These are phyloP conservation scores for Coelogynopora nodosa DNA, from an alignment of 2,888 invertebrate species.

Conservation along the genomic window DNA sequence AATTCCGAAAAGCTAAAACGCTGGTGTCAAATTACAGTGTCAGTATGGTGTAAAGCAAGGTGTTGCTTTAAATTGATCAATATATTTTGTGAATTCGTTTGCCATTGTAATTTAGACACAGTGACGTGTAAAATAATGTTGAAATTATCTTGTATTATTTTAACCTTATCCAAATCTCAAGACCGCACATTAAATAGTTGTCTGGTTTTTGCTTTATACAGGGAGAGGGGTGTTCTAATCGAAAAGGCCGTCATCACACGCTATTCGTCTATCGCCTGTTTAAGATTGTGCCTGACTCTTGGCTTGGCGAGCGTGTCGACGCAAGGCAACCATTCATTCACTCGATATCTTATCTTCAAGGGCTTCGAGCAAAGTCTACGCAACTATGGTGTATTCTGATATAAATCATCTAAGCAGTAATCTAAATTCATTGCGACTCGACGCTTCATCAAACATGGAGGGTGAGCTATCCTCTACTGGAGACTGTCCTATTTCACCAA, in stretches of 20 bases:
- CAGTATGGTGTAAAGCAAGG: not conserved
- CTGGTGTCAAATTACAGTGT: no score
- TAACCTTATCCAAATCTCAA: not conserved
- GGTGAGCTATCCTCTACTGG: not conserved
- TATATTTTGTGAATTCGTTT: not conserved
- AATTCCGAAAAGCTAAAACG: no score
- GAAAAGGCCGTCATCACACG: conserved; percentile 25
- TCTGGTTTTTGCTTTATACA: not conserved
- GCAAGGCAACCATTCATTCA: conserved; percentile 20
- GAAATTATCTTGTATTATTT: not conserved
- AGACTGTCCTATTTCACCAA: conserved; percentile 9
- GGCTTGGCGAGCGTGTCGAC: not conserved
- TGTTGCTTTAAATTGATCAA: not conserved
- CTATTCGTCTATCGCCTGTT: conserved; percentile 23
- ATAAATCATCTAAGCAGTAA: conserved; percentile 28
- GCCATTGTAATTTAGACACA: not conserved
- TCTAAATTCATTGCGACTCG: conserved; percentile 18
- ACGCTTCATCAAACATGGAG: conserved; percentile 28
- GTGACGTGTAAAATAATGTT: not conserved
- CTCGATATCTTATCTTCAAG: conserved; percentile 27
- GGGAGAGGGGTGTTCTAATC: conserved; percentile 31
- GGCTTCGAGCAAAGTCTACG: conserved; percentile 28
- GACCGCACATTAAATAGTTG: not conserved
- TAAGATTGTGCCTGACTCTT: conserved; percentile 29
- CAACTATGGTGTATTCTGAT: conserved; percentile 15